Evolutionary conservation across 2,113 vertebrate species (phyloP).

Genomic region (Nipponia nippon): DNA sequence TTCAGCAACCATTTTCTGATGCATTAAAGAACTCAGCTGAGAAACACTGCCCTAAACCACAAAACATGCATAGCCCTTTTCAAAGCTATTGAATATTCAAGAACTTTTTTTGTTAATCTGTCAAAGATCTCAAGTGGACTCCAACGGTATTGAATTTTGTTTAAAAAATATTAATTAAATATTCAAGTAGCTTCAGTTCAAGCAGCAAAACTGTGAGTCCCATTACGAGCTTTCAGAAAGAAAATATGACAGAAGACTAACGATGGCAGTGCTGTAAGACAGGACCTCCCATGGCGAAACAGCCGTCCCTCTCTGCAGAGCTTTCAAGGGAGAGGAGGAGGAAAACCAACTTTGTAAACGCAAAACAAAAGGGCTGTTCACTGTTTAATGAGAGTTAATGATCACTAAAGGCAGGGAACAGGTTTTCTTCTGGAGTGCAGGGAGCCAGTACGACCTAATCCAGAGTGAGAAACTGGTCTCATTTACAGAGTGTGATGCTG

Average conservation of each 20-base stretch:
- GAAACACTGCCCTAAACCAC: background rate
- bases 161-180: slow-evolving; percentile 3
- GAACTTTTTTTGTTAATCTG: background rate
- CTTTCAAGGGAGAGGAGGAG: background rate
- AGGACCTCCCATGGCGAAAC: background rate
- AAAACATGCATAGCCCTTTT: background rate
- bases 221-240: background rate
- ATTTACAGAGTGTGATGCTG: background rate
- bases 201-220: background rate
- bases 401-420: background rate
- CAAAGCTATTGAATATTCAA: background rate
- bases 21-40: background rate
- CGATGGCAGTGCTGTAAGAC: background rate
- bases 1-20: background rate
- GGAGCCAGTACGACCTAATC: background rate
- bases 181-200: background rate
- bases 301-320: background rate
- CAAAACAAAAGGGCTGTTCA: background rate
- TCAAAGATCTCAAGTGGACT: background rate
- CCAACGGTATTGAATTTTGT: background rate
- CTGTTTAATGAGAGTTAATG: background rate
- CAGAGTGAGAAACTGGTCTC: background rate
- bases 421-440: background rate
- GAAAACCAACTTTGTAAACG: background rate
- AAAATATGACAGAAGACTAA: slow-evolving; percentile 36